Conservation (phyloP, 2,888 invertebrate genomes). For the Fragum sueziense region DNA sequence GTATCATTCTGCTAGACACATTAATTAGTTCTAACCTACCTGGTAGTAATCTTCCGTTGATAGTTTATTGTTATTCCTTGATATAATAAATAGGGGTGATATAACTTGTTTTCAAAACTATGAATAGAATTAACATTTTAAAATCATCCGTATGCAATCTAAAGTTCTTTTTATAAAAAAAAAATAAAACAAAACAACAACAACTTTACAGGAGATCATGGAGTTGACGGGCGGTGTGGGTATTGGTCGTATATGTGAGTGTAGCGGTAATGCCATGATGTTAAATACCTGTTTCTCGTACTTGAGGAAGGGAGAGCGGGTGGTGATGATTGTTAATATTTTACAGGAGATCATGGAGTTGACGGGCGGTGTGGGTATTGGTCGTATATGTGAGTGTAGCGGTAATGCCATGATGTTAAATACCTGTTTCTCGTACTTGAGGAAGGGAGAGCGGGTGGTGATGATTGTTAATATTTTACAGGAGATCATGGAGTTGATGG, state of each 20-base stretch:
- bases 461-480: conserved; percentile 70
- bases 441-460: conserved; percentile 77
- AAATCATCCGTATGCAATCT: too few species aligned
- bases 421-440: conserved; percentile 71
- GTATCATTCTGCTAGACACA: too few species aligned
- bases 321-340: conserved; percentile 72
- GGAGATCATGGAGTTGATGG: conserved; percentile 72
- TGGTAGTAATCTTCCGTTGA: too few species aligned
- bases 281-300: conserved; percentile 73
- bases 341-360: conserved; percentile 70
- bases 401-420: conserved; percentile 74
- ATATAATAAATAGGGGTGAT: too few species aligned
- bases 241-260: conserved; percentile 77
- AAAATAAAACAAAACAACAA: too few species aligned
- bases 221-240: conserved; percentile 74
- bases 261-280: conserved; percentile 74
- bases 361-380: conserved; percentile 76
- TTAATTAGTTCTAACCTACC: too few species aligned
- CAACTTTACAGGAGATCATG: conserved; percentile 75
- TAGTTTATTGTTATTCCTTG: too few species aligned
- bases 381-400: conserved; percentile 77
- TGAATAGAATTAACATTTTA: too few species aligned
- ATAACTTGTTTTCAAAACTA: too few species aligned
- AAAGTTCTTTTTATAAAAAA: too few species aligned
- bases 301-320: conserved; percentile 76